Percentiles rank a stretch among this genome's conserved stretches.
Evolutionary conservation across 2,113 vertebrate species (phyloP).

Genomic region (Hypanus sabinus): DNA sequence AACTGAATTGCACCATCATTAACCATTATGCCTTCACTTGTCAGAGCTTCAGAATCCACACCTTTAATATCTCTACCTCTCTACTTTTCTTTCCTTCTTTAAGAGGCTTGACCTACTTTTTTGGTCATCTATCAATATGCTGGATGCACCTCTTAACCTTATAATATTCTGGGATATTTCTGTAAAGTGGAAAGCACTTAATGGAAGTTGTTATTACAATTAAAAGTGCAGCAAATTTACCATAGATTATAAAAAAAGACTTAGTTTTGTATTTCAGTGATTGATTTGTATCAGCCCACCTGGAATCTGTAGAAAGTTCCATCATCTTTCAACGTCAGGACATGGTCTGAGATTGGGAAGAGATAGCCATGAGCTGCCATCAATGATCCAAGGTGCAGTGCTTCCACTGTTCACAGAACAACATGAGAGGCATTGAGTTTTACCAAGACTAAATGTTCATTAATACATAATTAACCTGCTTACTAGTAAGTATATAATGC

Average conservation of each 20-base stretch:
- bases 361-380: conserved; percentile 97
- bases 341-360: conserved; percentile 95
- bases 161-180: too few relatives aligned
- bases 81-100: too few relatives aligned
- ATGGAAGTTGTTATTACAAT: not conserved
- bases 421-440: not conserved
- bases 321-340: conserved; percentile 91
- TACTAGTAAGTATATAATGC: not conserved
- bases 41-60: too few relatives aligned
- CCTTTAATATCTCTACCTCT: too few relatives aligned
- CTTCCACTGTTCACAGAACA: conserved; percentile 70
- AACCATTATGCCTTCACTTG: too few relatives aligned
- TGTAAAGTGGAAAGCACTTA: too few relatives aligned
- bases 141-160: too few relatives aligned
- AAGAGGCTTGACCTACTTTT: too few relatives aligned
- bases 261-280: not conserved
- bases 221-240: not conserved
- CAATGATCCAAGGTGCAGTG: conserved; percentile 85
- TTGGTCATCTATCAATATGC: too few relatives aligned
- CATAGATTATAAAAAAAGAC: not conserved
- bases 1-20: too few relatives aligned
- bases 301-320: conserved; percentile 97
- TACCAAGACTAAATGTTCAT: conserved; percentile 14
- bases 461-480: not conserved
- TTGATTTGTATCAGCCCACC: conserved; percentile 51